Evolutionary conservation across 2,888 invertebrate genomes (phyloP).

Genomic region (Monochamus alternatus): DNA sequence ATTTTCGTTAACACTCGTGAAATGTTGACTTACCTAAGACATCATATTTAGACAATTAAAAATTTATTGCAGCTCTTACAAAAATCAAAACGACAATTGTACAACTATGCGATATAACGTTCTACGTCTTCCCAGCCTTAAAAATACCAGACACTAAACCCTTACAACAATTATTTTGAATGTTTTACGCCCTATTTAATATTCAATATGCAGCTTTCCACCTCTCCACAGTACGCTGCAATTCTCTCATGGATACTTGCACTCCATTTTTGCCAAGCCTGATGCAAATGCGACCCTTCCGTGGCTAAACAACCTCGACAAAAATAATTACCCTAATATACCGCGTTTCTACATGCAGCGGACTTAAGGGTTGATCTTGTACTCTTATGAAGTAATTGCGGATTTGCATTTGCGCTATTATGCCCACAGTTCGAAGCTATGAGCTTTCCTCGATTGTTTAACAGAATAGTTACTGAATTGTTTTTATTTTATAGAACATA

Average conservation of each 20-base stretch:
- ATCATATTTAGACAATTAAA: too few relatives aligned
- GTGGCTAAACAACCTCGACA: slow-evolving; percentile 24
- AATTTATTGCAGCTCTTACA: too few relatives aligned
- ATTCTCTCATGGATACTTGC: slow-evolving; percentile 18
- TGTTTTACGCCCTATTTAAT: slow-evolving; percentile 7
- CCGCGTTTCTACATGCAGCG: slow-evolving; percentile 29
- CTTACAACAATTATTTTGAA: slow-evolving; percentile 13
- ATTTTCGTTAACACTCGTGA: too few relatives aligned
- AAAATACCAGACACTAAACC: neutral
- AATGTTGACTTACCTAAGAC: too few relatives aligned
- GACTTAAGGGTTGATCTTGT: slow-evolving; percentile 26
- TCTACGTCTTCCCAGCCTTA: neutral
- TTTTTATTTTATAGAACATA: neutral
- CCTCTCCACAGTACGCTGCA: slow-evolving; percentile 19
- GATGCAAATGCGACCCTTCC: slow-evolving; percentile 34
- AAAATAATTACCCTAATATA: slow-evolving; percentile 38
- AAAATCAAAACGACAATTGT: too few relatives aligned
- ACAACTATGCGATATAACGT: too few relatives aligned
- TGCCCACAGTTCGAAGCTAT: slow-evolving; percentile 6
- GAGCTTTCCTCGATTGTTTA: neutral
- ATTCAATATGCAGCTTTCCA: slow-evolving; percentile 27
- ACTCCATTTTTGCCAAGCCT: slow-evolving; percentile 34
- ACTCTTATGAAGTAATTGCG: slow-evolving; percentile 32
- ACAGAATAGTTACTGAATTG: neutral
- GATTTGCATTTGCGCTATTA: slow-evolving; percentile 33